Evolutionary conservation across 2,113 vertebrate genomes (phyloP), one percentile per base, ranked within the genome.

Genomic region (Nothoprocta pentlandii): DNA sequence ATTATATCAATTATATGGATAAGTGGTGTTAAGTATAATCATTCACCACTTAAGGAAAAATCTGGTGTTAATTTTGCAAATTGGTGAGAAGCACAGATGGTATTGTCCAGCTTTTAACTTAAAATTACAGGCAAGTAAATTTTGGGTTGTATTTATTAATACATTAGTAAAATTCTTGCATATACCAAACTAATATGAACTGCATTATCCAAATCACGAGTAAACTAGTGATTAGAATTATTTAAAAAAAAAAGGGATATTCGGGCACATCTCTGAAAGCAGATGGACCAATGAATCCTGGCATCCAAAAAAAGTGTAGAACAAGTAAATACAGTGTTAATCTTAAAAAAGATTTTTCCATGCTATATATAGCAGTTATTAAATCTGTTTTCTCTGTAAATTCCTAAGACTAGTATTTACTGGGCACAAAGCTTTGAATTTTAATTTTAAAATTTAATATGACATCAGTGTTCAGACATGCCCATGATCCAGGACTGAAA

Each of bases 51-150:
- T 49, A 94, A 59, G 46, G 84, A 94, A 95, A 97, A 96, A 83
- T 89, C 87, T 97, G 86, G 49, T 96, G 54, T 94, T 93, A 62
- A 92, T 94, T 92, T 77, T 90, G 54, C 80, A 56, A 77, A 74
- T 85, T 96, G 34, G 51, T 81, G 90, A 91, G 73, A 92, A 93
- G 71, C 78, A 80, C 5, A 26, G 74, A 80, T 79, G 64, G 19
- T 80, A 76, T 84, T 94, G 89, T 86, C 54, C 58, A 79, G 80
- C 30, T 86, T 91, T 96, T 91, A 79, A 90, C 34, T 51, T 63
- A 84, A 95, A 97, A 86, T 67, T 46, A 26, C 63, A 73, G 39
- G 63, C 85, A 95, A 92, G 74, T 88, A 26, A 16, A 20, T 34
- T 5, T 56, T 93, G 11, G 10, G 9, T 11, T 77, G 69, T 93